Evolutionary conservation across 2,797 vertebrate genomes (phyloP).

Genomic region (Centroberyx gerrardi): DNA sequence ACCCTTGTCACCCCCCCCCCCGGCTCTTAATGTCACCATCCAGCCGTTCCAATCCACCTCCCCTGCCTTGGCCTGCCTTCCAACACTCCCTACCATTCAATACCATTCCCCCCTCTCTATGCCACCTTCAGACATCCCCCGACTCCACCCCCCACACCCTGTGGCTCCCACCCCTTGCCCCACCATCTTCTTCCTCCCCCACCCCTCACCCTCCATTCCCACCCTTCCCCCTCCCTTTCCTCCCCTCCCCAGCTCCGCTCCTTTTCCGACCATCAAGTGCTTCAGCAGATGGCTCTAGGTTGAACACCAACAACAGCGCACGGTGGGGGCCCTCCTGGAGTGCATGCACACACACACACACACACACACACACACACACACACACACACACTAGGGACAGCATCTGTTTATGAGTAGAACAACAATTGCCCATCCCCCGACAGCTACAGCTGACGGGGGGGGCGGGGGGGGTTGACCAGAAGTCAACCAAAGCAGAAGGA

Average conservation of each 20-base stretch:
- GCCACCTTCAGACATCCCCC: not conserved
- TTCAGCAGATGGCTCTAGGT: slow-evolving; percentile 83
- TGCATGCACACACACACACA: slow-evolving; percentile 52
- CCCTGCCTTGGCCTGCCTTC: not conserved
- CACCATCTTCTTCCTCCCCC: slow-evolving; percentile 42
- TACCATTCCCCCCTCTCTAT: not conserved
- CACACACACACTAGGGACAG: slow-evolving; percentile 67
- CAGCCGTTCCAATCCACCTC: no score
- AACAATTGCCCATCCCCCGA: slow-evolving; percentile 71
- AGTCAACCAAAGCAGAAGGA: slow-evolving; percentile 47
- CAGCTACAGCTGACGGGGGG: slow-evolving; percentile 70
- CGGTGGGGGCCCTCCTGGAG: slow-evolving; percentile 73
- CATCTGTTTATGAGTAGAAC: slow-evolving; percentile 83
- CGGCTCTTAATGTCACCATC: no score
- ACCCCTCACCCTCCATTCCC: slow-evolving; percentile 16
- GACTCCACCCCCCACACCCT: slow-evolving; percentile 19
- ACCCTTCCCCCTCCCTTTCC: slow-evolving; percentile 42
- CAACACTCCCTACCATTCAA: slow-evolving; percentile 3
- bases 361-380: slow-evolving; percentile 61
- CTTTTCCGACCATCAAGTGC: slow-evolving; percentile 72
- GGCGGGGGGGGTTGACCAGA: not conserved
- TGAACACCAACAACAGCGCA: slow-evolving; percentile 71
- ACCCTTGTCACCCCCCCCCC: no score
- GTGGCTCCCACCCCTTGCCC: slow-evolving; percentile 7
- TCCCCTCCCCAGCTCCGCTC: slow-evolving; percentile 46